Evolutionary conservation across 2,797 vertebrate genomes (phyloP).

Genomic region (Siniperca obscura): DNA sequence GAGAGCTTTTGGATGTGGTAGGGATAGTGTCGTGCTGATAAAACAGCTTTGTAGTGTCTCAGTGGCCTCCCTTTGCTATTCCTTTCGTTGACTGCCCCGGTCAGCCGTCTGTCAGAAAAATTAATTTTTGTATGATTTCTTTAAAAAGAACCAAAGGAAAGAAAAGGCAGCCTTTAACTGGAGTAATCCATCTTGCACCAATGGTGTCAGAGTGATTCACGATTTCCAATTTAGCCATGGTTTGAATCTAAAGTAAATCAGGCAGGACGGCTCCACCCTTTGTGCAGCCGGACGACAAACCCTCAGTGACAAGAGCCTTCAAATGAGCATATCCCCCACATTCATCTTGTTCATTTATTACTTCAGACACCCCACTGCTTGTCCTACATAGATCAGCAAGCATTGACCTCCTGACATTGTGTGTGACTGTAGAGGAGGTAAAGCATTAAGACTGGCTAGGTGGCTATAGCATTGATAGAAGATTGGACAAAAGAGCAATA

Average conservation of each 20-base stretch:
- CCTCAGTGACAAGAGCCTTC: conserved; percentile 73
- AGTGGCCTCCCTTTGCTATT: conserved; percentile 63
- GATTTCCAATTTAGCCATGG: conserved; percentile 86
- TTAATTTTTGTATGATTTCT: conserved; percentile 80
- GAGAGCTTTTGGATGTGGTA: conserved; percentile 73
- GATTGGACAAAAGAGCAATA: conserved; percentile 55
- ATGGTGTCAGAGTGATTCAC: conserved; percentile 88
- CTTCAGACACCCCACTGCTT: conserved; percentile 68
- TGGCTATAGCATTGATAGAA: conserved; percentile 51
- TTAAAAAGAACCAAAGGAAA: conserved; percentile 80
- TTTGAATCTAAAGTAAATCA: conserved; percentile 88
- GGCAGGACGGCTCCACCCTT: conserved; percentile 78
- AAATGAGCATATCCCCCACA: conserved; percentile 80
- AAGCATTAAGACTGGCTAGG: conserved; percentile 41
- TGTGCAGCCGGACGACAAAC: conserved; percentile 75
- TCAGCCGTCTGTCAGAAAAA: conserved; percentile 77
- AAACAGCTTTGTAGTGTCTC: conserved; percentile 73
- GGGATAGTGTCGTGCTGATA: conserved; percentile 59
- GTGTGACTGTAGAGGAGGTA: conserved; percentile 47
- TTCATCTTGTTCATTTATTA: conserved; percentile 81
- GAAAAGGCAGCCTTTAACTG: conserved; percentile 81
- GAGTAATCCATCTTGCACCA: conserved; percentile 87
- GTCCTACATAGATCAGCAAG: conserved; percentile 78
- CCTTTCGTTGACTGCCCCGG: conserved; percentile 74
- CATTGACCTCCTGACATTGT: conserved; percentile 68